These are phyloP conservation scores for Papilio protenor DNA, from an alignment of 2,888 invertebrate species.

Conservation along the genomic window DNA sequence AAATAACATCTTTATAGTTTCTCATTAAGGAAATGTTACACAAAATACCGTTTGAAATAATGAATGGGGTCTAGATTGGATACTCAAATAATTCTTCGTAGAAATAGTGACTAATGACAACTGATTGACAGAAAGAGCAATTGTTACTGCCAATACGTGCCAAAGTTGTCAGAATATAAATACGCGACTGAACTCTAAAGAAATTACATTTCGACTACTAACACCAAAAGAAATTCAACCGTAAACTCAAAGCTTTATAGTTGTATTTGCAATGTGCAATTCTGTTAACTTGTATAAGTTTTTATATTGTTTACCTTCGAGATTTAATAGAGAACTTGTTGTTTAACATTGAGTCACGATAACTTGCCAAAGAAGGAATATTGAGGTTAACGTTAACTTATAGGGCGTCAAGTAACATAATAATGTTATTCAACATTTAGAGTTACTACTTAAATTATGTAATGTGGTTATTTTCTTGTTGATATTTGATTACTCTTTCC, in stretches of 20 bases:
- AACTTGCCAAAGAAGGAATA: conserved; percentile 64
- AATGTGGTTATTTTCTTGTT: conserved; percentile 9
- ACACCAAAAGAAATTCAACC: not conserved
- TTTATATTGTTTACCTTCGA: conserved; percentile 35
- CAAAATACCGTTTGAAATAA: not conserved
- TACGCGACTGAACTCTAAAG: conserved; percentile 27
- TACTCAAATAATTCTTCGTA: conserved; percentile 21
- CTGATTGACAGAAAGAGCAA: conserved; percentile 40
- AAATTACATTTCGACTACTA: conserved; percentile 7
- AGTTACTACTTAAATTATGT: conserved; percentile 15
- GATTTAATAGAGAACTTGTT: conserved; percentile 47
- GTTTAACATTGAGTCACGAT: conserved; percentile 70
- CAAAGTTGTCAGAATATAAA: conserved; percentile 31
- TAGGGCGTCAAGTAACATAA: conserved; percentile 57
- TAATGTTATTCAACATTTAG: conserved; percentile 27
- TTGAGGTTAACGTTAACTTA: conserved; percentile 74
- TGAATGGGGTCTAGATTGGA: not conserved
- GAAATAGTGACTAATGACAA: conserved; percentile 33
- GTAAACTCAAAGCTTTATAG: not conserved
- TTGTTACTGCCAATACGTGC: conserved; percentile 34
- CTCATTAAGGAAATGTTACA: no score
- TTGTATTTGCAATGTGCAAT: not conserved
- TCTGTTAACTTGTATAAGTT: conserved; percentile 15
- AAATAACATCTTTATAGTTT: no score
- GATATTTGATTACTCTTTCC: not conserved